phyloP scores from a whole-genome alignment of 2,888 invertebrate species.

The Amblyteles armatorius region DNA sequence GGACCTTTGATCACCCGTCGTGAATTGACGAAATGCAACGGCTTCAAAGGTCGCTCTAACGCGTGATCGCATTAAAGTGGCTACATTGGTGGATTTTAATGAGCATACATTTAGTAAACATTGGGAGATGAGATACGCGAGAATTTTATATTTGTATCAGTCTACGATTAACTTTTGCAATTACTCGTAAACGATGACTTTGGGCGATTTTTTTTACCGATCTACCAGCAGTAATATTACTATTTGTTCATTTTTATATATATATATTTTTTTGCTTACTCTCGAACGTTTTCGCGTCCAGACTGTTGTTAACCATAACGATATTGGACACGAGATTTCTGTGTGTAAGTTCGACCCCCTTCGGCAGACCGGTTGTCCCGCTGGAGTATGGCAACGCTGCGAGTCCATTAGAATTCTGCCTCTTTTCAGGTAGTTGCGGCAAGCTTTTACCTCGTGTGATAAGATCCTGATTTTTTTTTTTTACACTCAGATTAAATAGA shows the following conservation, averaged over 20 bases:
- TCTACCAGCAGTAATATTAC: too few species aligned
- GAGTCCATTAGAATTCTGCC: conserved; percentile 73
- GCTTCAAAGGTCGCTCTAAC: conserved; percentile 8
- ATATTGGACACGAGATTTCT: conserved; percentile 86
- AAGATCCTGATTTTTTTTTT: conserved; percentile 75
- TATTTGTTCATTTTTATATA: not conserved
- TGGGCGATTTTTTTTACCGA: not conserved
- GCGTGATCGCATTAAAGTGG: not conserved
- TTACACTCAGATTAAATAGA: not conserved
- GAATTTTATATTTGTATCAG: not conserved
- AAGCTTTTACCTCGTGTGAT: conserved; percentile 78
- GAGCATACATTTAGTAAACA: not conserved
- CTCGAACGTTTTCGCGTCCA: conserved; percentile 36
- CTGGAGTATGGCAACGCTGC: conserved; percentile 87
- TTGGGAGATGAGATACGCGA: not conserved
- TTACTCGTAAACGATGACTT: not conserved
- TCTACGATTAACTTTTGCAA: not conserved
- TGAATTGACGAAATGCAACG: not conserved
- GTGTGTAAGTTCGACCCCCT: conserved; percentile 86
- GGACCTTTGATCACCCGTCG: not conserved
- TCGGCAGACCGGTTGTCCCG: conserved; percentile 87
- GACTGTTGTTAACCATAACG: conserved; percentile 73
- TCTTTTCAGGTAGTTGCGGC: conserved; percentile 68
- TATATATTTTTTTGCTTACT: conserved; percentile 34
- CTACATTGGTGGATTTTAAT: not conserved